These are phyloP conservation scores for Amitus sp. DNA, from an alignment of 2,888 invertebrate genomes.

Conservation along the genomic window DNA sequence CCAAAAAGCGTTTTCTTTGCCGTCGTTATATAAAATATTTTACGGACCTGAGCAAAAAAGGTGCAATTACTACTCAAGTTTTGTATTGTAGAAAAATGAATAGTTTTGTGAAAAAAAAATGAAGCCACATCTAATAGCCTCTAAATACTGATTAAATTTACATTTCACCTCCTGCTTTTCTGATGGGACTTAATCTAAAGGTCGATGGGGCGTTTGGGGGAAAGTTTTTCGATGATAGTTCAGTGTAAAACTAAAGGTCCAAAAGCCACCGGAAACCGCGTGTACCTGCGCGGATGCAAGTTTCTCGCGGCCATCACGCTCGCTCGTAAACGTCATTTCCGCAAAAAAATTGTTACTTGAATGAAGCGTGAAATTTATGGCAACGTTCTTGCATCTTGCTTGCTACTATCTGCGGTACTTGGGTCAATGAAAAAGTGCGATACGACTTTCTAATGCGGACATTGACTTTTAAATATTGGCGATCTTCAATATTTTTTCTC, in stretches of 20 bases:
- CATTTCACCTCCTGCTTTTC: too few species aligned
- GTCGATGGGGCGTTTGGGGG: constrained; percentile 39
- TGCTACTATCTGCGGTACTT: constrained; percentile 22
- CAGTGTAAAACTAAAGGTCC: constrained; percentile 26
- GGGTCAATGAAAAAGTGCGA: constrained; percentile 12
- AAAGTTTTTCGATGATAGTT: constrained; percentile 38
- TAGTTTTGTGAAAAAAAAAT: too few species aligned
- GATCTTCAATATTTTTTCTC: too few species aligned
- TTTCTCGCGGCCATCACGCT: constrained; percentile 25
- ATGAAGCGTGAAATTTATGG: constrained; percentile 46
- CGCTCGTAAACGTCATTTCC: constrained; percentile 43
- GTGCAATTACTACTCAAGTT: too few species aligned
- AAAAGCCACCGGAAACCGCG: constrained; percentile 21
- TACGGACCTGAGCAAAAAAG: too few species aligned
- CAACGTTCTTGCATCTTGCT: constrained; percentile 39
- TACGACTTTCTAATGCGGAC: too few species aligned
- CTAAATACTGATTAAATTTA: too few species aligned
- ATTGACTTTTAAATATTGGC: constrained; percentile 12
- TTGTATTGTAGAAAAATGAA: too few species aligned
- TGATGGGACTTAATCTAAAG: too few species aligned
- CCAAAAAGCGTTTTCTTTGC: too few species aligned
- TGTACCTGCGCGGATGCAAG: constrained; percentile 14
- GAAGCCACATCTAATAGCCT: too few species aligned
- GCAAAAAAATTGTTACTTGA: constrained; percentile 42
- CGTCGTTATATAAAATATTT: too few species aligned